phyloP scores from a whole-genome alignment of 2,888 invertebrate species.

The Dolichopus griseipennis region DNA sequence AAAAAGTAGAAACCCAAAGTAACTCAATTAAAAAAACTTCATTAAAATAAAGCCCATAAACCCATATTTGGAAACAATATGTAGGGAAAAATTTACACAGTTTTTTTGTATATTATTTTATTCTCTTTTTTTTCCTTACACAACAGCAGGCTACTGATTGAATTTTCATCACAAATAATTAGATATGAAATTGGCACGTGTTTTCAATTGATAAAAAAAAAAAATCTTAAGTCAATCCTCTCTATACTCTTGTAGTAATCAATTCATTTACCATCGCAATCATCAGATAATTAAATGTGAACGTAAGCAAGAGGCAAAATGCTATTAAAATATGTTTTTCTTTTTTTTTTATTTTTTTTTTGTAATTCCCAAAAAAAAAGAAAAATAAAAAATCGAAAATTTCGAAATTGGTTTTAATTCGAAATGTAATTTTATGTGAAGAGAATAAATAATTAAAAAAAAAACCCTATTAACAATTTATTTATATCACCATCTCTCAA shows the following conservation, averaged over 20 bases:
- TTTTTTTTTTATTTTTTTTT: too few species aligned
- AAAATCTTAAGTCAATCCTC: neutral
- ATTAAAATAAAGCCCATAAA: too few species aligned
- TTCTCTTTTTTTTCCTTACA: neutral
- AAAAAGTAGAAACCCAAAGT: too few species aligned
- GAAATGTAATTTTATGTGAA: neutral
- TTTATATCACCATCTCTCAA: neutral
- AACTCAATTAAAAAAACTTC: too few species aligned
- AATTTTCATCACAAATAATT: neutral
- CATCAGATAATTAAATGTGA: neutral
- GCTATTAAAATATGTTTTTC: neutral
- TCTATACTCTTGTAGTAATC: too few species aligned
- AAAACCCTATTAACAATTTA: neutral
- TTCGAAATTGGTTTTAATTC: neutral
- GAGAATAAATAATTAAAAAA: neutral
- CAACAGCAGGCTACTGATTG: neutral
- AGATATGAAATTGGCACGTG: constrained; percentile 6
- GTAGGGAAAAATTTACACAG: neutral
- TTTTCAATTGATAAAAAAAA: constrained; percentile 1
- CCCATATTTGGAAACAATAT: neutral
- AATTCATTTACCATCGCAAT: too few species aligned
- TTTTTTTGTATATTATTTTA: neutral
- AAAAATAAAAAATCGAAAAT: too few species aligned
- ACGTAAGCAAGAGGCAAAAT: neutral
- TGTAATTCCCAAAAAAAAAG: too few species aligned